Evolutionary conservation across 1,140 invertebrate species (phyloP), one percentile per base, ranked within the genome.

Genomic region (Bombus sylvicola): DNA sequence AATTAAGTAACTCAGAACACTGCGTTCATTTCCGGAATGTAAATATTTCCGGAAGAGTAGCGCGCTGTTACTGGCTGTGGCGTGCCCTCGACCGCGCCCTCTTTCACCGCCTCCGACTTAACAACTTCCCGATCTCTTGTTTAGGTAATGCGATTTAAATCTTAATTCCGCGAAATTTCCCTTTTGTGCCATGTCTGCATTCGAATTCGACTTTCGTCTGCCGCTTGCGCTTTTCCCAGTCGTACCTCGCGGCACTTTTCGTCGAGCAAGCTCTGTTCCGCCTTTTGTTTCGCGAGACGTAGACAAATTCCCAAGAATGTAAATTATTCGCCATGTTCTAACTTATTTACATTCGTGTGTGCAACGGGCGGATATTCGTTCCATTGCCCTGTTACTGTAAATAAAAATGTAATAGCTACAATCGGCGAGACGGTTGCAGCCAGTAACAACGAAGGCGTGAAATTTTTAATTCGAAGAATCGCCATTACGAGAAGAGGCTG

Each of bases 81-180:
- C 34, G 66, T 2, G 18, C 34, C 31, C 18, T 34, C 18, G 31
- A 34, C 22, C 22, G 43, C 25, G n/a, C 62, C 31, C 31, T 10
- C 41, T 34, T 47, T 68, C 34, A 1, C 37, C 37, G 3, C 9
- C 66, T 4, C 2, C 18, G 13, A 66, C n/a, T 34, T 31, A 31
- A n/a, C 66, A 68, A 37, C 22, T 25, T 31, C 31, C 5, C 15
- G 12, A 59, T 80, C 43, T 62, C 57, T 57, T 68, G 62, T 68
- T 39, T 77, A 13, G 43, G 3, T 77, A 77, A 83, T 77, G 43
- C 43, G 81, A 68, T 83, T 83, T 68, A 77, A 83, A 83, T 77
- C 64, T 83, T 78, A 78, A 83, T 83, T 66, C 74, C 31, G n/a
- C 25, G 37, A 12, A 39, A 69, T 59, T 53, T 31, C 31, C 73